Conservation (phyloP, 2,797 vertebrate species). For the Telmatherina bonti region DNA sequence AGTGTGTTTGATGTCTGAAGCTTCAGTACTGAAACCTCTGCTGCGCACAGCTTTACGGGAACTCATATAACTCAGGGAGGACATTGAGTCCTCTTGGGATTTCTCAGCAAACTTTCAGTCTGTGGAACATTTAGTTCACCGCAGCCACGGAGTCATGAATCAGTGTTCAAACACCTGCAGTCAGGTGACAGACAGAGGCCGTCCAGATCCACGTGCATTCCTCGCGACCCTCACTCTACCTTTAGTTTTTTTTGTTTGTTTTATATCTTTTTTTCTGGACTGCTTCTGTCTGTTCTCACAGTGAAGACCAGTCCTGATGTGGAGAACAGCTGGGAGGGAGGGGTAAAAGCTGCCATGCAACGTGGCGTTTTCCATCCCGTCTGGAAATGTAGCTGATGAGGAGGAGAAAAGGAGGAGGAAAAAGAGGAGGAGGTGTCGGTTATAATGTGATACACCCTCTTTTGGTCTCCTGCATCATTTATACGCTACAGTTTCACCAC, state of each 20-base stretch:
- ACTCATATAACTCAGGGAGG: slow-evolving; percentile 14
- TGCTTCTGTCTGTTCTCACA: slow-evolving; percentile 83
- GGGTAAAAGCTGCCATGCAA: slow-evolving; percentile 66
- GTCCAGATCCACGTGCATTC: not conserved
- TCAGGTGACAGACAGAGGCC: slow-evolving; percentile 44
- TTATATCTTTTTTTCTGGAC: slow-evolving; percentile 60
- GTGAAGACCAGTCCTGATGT: slow-evolving; percentile 69
- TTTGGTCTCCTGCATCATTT: slow-evolving; percentile 40
- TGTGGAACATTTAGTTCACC: slow-evolving; percentile 38
- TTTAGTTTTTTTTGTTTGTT: not conserved
- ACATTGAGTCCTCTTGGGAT: slow-evolving; percentile 12
- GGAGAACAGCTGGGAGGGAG: slow-evolving; percentile 85
- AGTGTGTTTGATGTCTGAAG: slow-evolving; percentile 1
- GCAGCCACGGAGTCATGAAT: not conserved
- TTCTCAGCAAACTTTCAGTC: slow-evolving; percentile 13
- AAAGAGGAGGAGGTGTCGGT: slow-evolving; percentile 45
- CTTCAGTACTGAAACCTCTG: not conserved
- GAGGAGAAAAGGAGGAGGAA: slow-evolving; percentile 35
- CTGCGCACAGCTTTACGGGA: not conserved
- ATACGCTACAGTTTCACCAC: slow-evolving; percentile 3
- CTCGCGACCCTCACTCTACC: not conserved
- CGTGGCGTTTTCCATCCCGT: slow-evolving; percentile 85
- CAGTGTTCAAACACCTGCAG: slow-evolving; percentile 39
- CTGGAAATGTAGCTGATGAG: slow-evolving; percentile 52
- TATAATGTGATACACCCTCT: slow-evolving; percentile 35